Evolutionary conservation across 2,797 vertebrate genomes (phyloP).

Genomic region (Sphenopsis melanotis): DNA sequence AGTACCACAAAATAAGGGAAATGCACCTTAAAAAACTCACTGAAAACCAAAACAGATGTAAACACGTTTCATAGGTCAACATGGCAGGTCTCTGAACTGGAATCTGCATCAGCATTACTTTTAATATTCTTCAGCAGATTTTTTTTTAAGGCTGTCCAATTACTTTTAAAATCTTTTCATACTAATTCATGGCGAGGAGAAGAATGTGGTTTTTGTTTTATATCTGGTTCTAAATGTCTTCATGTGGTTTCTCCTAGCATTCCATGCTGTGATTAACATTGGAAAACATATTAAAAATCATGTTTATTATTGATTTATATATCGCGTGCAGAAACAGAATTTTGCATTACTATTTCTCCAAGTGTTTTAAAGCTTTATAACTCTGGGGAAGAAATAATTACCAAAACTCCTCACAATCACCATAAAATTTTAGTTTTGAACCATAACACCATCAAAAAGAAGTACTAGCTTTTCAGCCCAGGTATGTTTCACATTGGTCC

Average conservation of each 20-base stretch:
- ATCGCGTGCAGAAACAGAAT: not conserved
- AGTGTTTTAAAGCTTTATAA: not conserved
- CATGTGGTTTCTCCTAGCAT: not conserved
- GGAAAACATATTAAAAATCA: not conserved
- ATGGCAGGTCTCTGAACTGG: not conserved
- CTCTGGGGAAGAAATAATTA: not conserved
- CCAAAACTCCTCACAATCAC: not conserved
- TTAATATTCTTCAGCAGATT: not conserved
- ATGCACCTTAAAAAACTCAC: not conserved
- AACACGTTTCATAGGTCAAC: not conserved
- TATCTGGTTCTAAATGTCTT: not conserved
- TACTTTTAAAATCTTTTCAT: not conserved
- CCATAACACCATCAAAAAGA: not conserved
- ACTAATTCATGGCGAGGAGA: not conserved
- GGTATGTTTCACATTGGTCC: not conserved
- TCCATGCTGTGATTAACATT: not conserved
- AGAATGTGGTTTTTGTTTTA: not conserved
- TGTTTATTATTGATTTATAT: not conserved
- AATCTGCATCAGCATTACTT: not conserved
- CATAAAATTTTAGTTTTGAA: not conserved
- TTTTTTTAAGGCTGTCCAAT: not conserved
- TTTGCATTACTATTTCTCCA: not conserved
- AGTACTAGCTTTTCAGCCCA: not conserved
- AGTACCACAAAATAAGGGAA: not conserved
- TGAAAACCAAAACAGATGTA: not conserved